Evolutionary conservation across 2,113 vertebrate species (phyloP), one percentile per base, ranked within the genome.

Genomic region (Gracilinanus agilis): DNA sequence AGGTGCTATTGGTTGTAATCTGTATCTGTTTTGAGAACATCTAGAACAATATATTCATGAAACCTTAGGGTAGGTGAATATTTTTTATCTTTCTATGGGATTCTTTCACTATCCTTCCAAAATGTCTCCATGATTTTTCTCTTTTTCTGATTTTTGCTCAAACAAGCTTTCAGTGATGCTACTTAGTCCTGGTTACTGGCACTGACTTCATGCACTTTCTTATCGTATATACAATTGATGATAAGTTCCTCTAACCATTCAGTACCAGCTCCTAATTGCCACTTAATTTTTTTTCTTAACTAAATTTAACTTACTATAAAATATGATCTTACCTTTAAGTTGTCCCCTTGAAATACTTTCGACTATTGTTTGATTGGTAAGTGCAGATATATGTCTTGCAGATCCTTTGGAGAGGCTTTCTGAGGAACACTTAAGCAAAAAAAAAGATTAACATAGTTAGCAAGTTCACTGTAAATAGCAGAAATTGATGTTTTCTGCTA

Each of bases 41-140:
- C 4, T 75, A 75, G 61, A 75, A 5, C 12, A 75, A n/a, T 75
- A 29, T n/a, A n/a, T 16, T n/a, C 34, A 75, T 34, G 29, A 1
- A 16, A n/a, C 34, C 61, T 40, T 13, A 4, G 13, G 61, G 12
- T n/a, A 75, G n/a, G 34, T 75, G 34, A 75, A 75, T 24, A 75
- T n/a, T 34, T 34, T 67, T 34, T 12, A 34, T 75, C 34, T 19
- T 49, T 75, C 83, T 13, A 88, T 0, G 61, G 88, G 54, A 0
- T 40, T 54, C 24, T 75, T 55, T 1, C 11, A 40, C 1, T 27
- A 4, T 27, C 89, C 54, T 44, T 40, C 67, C 29, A 75, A 19
- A n/a, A 75, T 27, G 44, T 94, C 55, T n/a, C 91, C 75, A 75
- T 24, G 49, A 55, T 58, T 94, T 25, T 92, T n/a, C 0, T 92